These are phyloP conservation scores for Caloenas nicobarica DNA, from an alignment of 2,113 vertebrate species.

Conservation along the genomic window DNA sequence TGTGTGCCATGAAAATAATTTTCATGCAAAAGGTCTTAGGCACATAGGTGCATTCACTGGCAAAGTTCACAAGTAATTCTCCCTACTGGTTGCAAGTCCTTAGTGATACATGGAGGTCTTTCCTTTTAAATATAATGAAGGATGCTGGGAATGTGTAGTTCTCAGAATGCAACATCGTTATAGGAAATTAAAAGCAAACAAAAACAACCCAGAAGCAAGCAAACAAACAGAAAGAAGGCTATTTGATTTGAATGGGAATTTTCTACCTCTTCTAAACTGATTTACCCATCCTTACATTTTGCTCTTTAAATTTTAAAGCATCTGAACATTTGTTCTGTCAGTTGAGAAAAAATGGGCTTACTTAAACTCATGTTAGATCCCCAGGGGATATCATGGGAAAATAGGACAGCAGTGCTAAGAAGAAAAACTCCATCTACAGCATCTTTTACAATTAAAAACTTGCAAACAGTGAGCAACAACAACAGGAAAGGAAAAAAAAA, in stretches of 20 bases:
- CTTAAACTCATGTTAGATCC: slow-evolving; percentile 64
- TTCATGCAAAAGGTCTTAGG: neutral
- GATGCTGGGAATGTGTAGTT: neutral
- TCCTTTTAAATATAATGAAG: neutral
- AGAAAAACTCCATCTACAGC: slow-evolving; percentile 47
- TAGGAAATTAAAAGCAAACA: slow-evolving; percentile 30
- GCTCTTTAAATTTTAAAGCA: slow-evolving; percentile 71
- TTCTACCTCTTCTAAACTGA: neutral
- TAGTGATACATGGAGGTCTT: neutral
- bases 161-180: neutral
- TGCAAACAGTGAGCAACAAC: neutral
- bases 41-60: neutral
- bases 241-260: neutral
- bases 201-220: neutral
- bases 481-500: neutral
- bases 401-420: slow-evolving; percentile 62
- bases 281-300: slow-evolving; percentile 14
- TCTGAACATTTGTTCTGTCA: slow-evolving; percentile 65
- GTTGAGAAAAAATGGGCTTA: slow-evolving; percentile 65
- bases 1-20: neutral
- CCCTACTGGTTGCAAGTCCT: neutral
- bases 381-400: slow-evolving; percentile 37
- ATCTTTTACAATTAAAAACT: slow-evolving; percentile 58
- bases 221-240: neutral
- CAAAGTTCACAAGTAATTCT: neutral